Evolutionary conservation across 1,140 invertebrate species (phyloP).

Genomic region (Chlorops oryzae): DNA sequence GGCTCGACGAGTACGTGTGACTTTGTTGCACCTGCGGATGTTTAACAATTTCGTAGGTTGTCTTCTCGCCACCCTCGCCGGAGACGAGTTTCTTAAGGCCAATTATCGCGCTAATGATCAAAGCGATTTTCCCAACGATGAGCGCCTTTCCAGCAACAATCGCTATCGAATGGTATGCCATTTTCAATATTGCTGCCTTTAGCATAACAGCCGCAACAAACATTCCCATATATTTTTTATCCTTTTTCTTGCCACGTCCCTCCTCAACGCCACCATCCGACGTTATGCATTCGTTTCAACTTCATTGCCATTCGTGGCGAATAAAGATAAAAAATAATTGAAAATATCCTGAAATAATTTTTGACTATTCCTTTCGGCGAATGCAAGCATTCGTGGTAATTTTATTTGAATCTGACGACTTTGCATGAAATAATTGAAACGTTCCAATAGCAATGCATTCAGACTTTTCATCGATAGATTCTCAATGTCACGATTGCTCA

Average conservation of each 20-base stretch:
- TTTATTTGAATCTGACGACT: constrained; percentile 56
- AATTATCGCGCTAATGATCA: constrained; percentile 67
- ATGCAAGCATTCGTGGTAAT: constrained; percentile 48
- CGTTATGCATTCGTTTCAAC: background rate
- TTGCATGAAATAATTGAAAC: constrained; percentile 54
- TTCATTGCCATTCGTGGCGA: background rate
- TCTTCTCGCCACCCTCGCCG: constrained; percentile 62
- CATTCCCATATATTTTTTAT: constrained; percentile 54
- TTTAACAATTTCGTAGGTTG: constrained; percentile 77
- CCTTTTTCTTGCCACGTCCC: constrained; percentile 54
- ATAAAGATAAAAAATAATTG: constrained; percentile 28
- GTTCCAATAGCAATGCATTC: constrained; percentile 55
- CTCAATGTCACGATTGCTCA: constrained; percentile 53
- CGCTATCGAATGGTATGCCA: constrained; percentile 68
- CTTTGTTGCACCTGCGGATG: constrained; percentile 71
- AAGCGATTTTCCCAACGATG: constrained; percentile 55
- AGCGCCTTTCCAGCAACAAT: constrained; percentile 66
- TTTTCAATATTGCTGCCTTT: constrained; percentile 64
- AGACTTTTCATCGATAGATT: constrained; percentile 49
- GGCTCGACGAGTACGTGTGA: constrained; percentile 67
- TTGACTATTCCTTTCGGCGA: constrained; percentile 33
- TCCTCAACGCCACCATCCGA: constrained; percentile 18
- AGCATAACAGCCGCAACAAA: constrained; percentile 59
- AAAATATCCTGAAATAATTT: constrained; percentile 35
- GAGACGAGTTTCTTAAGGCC: constrained; percentile 69